Evolutionary conservation across 2,888 invertebrate genomes (phyloP), one percentile per base, ranked within the genome.

Genomic region (Andricus curvator): DNA sequence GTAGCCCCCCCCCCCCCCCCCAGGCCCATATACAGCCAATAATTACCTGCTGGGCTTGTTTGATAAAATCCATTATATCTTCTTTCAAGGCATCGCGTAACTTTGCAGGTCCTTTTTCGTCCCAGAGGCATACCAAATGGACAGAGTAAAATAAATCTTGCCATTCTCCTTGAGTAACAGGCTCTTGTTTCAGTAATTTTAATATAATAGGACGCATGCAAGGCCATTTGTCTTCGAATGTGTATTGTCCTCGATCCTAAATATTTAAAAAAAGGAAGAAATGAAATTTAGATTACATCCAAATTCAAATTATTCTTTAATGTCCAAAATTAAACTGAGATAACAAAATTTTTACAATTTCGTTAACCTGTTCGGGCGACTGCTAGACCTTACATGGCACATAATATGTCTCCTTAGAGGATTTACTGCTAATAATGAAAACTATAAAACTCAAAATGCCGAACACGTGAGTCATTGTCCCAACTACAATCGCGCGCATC

Each of bases 151-250:
- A 99, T 74, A 99, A 94, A 93, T 98, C 98, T 92, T 99, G 99
- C 99, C 99, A 99, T 94, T 99, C 99, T 82, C 95, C 94, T 89
- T 98, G 97, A 20, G 97, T 96, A 1, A 99, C 99, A 11, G 97
- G 95, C 93, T 99, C 98, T 93, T 99, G 99, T 90, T 98, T 96
- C 77, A 99, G 94, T 83, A 99, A 94, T 93, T 99, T 98, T 85
- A 98, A 94, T 80, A 99, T 98, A 88, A 98, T 98, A 17, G 98
- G 97, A 86, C 98, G 95, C 97, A 99, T 99, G 87, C 95, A 95
- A 80, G 98, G 98, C 99, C 99, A 99, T 95, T 98, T 97, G 91
- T 98, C 98, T 93, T 99, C 98, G 93, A 99, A 99, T 88, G 95
- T 95, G 87, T 96, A 95, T 93, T 97, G 96, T 86, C 96, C 96